Conservation (phyloP, 2,888 invertebrate genomes). For the Scaptomyza tumidula region DNA sequence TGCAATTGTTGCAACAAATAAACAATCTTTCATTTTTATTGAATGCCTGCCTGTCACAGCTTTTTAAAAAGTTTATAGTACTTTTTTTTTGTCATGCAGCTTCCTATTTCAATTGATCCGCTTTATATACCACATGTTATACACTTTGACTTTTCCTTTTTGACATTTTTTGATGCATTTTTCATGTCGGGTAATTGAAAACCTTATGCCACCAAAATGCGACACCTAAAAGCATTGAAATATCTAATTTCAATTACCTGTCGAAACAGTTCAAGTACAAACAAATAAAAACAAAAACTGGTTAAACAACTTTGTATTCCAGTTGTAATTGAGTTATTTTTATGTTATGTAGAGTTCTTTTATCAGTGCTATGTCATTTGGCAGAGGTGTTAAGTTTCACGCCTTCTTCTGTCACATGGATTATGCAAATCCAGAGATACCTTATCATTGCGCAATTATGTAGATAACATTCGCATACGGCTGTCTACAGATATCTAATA, state of each 20-base stretch:
- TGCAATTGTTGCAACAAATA: conserved; percentile 20
- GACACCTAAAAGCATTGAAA: conserved; percentile 42
- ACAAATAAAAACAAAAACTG: conserved; percentile 22
- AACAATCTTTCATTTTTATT: background rate
- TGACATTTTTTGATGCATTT: conserved; percentile 50
- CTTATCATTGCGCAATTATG: conserved; percentile 45
- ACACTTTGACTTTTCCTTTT: background rate
- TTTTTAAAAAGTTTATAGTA: conserved; percentile 3
- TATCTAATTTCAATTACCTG: conserved; percentile 29
- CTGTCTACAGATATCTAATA: conserved; percentile 1
- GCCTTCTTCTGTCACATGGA: conserved; percentile 38
- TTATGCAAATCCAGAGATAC: conserved; percentile 45
- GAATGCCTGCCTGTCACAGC: conserved; percentile 40
- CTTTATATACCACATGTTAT: conserved; percentile 30
- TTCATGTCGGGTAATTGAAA: conserved; percentile 42
- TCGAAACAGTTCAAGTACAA: conserved; percentile 11
- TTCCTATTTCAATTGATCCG: conserved; percentile 46
- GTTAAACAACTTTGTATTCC: conserved; percentile 39
- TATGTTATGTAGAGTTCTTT: conserved; percentile 13
- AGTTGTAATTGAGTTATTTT: conserved; percentile 10
- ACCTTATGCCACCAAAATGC: conserved; percentile 28
- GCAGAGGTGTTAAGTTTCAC: conserved; percentile 42
- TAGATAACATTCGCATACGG: conserved; percentile 21
- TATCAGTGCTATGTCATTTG: conserved; percentile 10
- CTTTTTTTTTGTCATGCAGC: conserved; percentile 10